These are phyloP conservation scores for Microctenopoma steveboyesi DNA, from an alignment of 2,797 vertebrate genomes.

Conservation along the genomic window DNA sequence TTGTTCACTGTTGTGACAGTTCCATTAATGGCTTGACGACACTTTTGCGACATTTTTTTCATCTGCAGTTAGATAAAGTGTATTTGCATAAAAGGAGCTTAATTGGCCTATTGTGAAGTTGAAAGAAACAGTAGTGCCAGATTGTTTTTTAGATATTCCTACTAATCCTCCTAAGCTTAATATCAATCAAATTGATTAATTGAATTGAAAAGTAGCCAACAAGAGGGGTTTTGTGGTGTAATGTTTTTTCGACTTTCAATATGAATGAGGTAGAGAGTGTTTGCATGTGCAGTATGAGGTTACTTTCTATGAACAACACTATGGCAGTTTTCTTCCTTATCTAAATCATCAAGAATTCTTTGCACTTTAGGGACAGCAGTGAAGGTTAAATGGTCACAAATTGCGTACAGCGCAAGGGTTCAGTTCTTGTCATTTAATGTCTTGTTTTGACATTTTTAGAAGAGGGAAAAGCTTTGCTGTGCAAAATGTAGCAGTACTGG, in stretches of 20 bases:
- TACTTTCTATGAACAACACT: conserved; percentile 39
- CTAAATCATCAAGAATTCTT: conserved; percentile 54
- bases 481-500: conserved; percentile 61
- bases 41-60: conserved; percentile 42
- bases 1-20: conserved; percentile 34
- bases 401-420: conserved; percentile 31
- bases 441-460: conserved; percentile 36
- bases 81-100: conserved; percentile 29
- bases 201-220: conserved; percentile 32
- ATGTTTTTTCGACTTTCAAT: conserved; percentile 19
- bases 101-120: conserved; percentile 28
- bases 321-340: conserved; percentile 42
- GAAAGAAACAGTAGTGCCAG: conserved; percentile 27
- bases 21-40: conserved; percentile 23
- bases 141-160: conserved; percentile 24
- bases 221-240: conserved; percentile 16
- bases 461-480: conserved; percentile 51
- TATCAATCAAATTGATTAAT: conserved; percentile 49
- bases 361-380: conserved; percentile 74
- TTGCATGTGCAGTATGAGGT: conserved; percentile 58
- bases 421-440: conserved; percentile 6
- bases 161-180: conserved; percentile 31
- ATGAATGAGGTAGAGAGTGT: conserved; percentile 26
- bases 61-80: conserved; percentile 29
- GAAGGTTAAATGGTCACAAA: conserved; percentile 27